Evolutionary conservation across 2,888 invertebrate species (phyloP).

Genomic region (Anthrax anthrax): DNA sequence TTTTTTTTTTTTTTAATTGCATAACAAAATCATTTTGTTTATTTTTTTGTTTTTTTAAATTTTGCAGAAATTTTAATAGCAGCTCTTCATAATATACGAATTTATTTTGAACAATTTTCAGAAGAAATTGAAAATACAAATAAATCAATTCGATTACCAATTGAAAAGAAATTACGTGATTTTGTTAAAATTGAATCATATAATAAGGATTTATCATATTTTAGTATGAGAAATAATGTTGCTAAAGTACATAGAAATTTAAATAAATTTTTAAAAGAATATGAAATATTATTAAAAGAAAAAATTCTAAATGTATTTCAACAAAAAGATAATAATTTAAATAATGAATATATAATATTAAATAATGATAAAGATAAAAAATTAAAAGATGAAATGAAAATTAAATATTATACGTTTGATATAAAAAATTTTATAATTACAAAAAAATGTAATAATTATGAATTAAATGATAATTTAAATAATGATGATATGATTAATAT

Average conservation of each 20-base stretch:
- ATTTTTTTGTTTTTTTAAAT: not conserved
- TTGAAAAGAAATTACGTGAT: constrained; percentile 83
- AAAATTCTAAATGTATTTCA: constrained; percentile 31
- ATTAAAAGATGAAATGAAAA: constrained; percentile 26
- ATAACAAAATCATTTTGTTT: too few relatives aligned
- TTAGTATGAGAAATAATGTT: constrained; percentile 79
- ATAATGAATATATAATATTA: constrained; percentile 25
- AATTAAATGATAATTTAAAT: too few relatives aligned
- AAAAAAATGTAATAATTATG: constrained; percentile 11
- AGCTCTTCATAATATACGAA: constrained; percentile 65
- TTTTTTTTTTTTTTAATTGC: too few relatives aligned
- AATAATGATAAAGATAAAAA: constrained; percentile 24
- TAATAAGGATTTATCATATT: constrained; percentile 88
- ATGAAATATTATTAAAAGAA: constrained; percentile 43
- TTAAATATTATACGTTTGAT: constrained; percentile 25
- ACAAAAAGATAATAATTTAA: constrained; percentile 27
- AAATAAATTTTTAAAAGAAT: constrained; percentile 76
- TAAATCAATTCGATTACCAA: constrained; percentile 55
- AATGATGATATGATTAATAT: too few relatives aligned
- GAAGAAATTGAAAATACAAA: constrained; percentile 49
- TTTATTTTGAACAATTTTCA: constrained; percentile 71
- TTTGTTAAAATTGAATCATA: constrained; percentile 91
- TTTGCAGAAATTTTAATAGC: constrained; percentile 36
- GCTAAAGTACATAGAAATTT: constrained; percentile 77
- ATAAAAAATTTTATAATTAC: constrained; percentile 27